Base-by-base conservation (phyloP, 2,113 vertebrate genomes). In the Chaenogobius annularis region DNA sequence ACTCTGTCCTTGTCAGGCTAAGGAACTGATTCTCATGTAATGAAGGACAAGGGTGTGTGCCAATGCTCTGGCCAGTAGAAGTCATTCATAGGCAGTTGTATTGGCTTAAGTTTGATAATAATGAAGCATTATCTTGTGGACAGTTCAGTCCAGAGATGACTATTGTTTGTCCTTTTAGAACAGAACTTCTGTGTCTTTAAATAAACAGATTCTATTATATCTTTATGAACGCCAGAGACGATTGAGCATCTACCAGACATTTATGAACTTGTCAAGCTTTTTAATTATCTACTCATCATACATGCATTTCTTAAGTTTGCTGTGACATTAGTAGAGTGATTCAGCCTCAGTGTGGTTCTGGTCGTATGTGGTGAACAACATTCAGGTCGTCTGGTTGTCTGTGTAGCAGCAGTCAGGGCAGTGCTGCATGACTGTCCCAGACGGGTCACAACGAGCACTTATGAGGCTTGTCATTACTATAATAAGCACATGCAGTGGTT, bases 1-100 rank as follows among this genome's bases (percentile, higher is more conserved):
- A 26, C 82, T 68, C 83, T 85, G 79, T 84, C 77, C 56, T 61
- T 11, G 61, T 55, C 19, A 52, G 71, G 48, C 73, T 72, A 73
- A 71, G 63, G 52, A 14, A 1, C 17, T 69, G 75, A 40, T 26
- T 78, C 23, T 66, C 68, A 35, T 23, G 70, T 73, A 72, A 56
- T 67, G 35, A 54, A 68, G 59, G 11, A 44, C 20, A 52, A 58
- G 63, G 46, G 54, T 73, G 59, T 56, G 67, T 68, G 17, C 75
- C 68, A 78, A 50, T 78, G 76, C 46, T 67, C 71, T 55, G 23
- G 56, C 63, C 64, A 26, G 72, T 59, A 15, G 50, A 48, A 65
- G 70, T 69, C 63, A 54, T 55, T 40, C 66, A 73, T 48, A 50
- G 55, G 70, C 73, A 69, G 15, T 66, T 13, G 10, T 26, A 20